These are phyloP conservation scores for Acrossocheilus wenchowensis DNA, from an alignment of 2,797 vertebrate species.

Conservation along the genomic window DNA sequence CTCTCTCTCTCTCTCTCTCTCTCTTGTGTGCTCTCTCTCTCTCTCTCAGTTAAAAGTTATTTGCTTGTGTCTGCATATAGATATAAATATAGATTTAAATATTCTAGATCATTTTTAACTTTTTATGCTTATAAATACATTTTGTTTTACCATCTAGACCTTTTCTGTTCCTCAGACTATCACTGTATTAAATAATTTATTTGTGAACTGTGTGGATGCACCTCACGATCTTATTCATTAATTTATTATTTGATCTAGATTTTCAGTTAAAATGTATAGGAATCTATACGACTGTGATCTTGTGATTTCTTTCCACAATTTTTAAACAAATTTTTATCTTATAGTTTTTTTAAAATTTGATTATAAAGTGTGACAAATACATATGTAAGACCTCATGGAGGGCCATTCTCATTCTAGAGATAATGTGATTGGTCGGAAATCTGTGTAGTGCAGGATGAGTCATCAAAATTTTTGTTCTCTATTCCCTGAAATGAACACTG, in stretches of 20 bases:
- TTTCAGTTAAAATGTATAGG: background rate
- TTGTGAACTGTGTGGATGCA: background rate
- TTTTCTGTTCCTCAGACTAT: background rate
- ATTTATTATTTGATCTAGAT: background rate
- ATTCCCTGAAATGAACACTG: background rate
- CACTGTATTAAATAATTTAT: background rate
- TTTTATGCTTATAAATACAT: background rate
- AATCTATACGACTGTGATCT: background rate
- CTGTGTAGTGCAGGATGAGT: background rate
- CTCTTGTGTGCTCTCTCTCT: background rate
- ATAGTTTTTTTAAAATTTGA: background rate
- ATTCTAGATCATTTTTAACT: background rate
- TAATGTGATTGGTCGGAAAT: background rate
- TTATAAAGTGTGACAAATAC: background rate
- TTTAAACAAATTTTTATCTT: background rate
- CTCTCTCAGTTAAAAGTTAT: background rate
- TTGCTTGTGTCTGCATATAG: too few species aligned
- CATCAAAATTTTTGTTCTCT: background rate
- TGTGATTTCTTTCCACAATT: background rate
- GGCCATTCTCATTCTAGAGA: background rate
- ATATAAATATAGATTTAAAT: background rate
- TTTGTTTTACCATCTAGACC: background rate
- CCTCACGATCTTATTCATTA: background rate
- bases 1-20: background rate
- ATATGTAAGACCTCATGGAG: background rate